These are phyloP conservation scores for Takifugu bimaculatus DNA, from an alignment of 2,113 vertebrate genomes.

Conservation along the genomic window DNA sequence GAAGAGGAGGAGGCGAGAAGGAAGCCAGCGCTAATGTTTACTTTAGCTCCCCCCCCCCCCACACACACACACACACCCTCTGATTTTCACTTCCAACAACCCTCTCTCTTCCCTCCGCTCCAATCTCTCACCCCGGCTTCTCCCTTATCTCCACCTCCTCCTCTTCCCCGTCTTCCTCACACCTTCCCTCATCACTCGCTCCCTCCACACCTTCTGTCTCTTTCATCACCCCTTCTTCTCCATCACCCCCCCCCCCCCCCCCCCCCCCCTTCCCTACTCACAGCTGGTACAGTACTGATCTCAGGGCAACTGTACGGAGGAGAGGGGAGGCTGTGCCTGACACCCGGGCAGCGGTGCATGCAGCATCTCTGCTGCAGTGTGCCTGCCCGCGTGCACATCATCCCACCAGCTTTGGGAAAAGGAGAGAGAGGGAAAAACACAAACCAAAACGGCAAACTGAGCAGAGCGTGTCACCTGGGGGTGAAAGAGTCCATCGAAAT, in stretches of 20 bases:
- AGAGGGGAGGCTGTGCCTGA: constrained; percentile 49
- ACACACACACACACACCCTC: constrained; percentile 19
- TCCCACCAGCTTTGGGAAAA: constrained; percentile 27
- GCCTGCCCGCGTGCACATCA: constrained; percentile 34
- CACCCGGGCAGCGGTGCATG: constrained; percentile 56
- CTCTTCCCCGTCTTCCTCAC: constrained; percentile 32
- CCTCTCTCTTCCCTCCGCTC: constrained; percentile 17
- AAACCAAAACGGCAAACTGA: constrained; percentile 21
- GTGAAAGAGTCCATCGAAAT: constrained; percentile 55
- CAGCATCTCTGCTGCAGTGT: constrained; percentile 55
- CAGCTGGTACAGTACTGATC: constrained; percentile 68
- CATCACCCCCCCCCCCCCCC: constrained; percentile 8
- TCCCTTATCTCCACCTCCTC: constrained; percentile 19
- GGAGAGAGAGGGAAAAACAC: not conserved
- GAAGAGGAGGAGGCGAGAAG: constrained; percentile 43
- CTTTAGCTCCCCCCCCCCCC: constrained; percentile 58
- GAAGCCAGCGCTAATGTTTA: constrained; percentile 59
- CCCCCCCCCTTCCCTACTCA: constrained; percentile 32
- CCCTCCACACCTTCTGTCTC: constrained; percentile 50
- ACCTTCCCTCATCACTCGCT: constrained; percentile 46
- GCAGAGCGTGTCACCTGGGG: constrained; percentile 53
- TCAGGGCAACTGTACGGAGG: constrained; percentile 62
- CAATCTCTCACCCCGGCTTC: constrained; percentile 39
- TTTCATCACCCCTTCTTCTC: constrained; percentile 28
- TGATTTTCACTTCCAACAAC: constrained; percentile 49